Percentiles rank a stretch among this genome's conserved stretches.
Conservation (phyloP, 2,797 vertebrate genomes). For the Centroberyx gerrardi region DNA sequence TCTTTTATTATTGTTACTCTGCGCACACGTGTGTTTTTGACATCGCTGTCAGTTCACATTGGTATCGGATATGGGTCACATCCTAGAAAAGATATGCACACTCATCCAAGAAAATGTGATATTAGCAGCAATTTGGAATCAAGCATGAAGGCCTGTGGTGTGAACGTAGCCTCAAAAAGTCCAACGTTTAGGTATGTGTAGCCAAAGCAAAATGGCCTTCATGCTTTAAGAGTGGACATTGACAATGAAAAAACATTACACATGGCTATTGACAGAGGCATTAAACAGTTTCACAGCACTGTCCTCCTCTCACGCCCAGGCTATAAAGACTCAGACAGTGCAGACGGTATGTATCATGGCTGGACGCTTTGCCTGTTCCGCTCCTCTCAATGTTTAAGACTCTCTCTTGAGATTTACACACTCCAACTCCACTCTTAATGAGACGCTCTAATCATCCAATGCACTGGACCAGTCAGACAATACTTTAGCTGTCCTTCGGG, state of each 20-base stretch:
- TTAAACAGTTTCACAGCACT: slow-evolving; percentile 30
- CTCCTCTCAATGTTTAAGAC: slow-evolving; percentile 44
- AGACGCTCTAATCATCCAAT: slow-evolving; percentile 75
- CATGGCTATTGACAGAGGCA: slow-evolving; percentile 30
- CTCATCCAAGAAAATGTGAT: not conserved
- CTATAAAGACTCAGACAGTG: slow-evolving; percentile 35
- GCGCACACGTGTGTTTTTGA: slow-evolving; percentile 42
- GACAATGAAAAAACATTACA: not conserved
- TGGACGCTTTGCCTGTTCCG: slow-evolving; percentile 46
- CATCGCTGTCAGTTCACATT: slow-evolving; percentile 63
- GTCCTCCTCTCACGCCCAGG: not conserved
- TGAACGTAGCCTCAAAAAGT: not conserved
- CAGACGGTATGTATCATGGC: slow-evolving; percentile 32
- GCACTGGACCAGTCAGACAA: slow-evolving; percentile 67
- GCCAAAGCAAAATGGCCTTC: no score
- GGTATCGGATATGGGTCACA: slow-evolving; percentile 3
- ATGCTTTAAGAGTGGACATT: no score
- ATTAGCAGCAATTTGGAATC: slow-evolving; percentile 1
- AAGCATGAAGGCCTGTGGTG: not conserved
- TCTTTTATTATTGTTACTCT: slow-evolving; percentile 45
- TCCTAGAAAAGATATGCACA: slow-evolving; percentile 36
- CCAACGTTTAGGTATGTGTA: not conserved
- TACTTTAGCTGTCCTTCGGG: slow-evolving; percentile 71
- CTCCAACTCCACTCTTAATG: slow-evolving; percentile 73
- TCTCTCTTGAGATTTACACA: slow-evolving; percentile 70